Base-by-base conservation (phyloP, 2,113 vertebrate genomes). In the Paradoxurus hermaphroditus region DNA sequence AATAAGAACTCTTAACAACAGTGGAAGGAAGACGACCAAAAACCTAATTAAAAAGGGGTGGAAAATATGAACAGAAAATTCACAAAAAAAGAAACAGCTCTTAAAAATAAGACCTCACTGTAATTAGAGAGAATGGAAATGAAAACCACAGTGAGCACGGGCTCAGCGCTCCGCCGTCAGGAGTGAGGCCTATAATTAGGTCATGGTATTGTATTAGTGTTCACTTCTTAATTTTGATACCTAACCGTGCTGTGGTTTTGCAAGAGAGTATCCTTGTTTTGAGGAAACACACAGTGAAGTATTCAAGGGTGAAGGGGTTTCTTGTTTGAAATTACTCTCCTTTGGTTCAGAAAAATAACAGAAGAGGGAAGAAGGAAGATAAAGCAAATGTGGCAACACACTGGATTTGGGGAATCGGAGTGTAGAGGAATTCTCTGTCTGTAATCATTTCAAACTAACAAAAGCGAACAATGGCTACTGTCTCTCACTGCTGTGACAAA, bases 191-290 rank as follows among this genome's bases (percentile, higher is more conserved):
- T 62, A 0, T 0, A 13, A 13, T 5, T 18, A 72, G 72, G 29
- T 3, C 4, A 34, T 0, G 2, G 27, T 19, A 72, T 1, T 1
- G 27, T 0, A 9, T 11, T 0, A 0, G 4, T 18, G 23, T 4
- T 14, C 3, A 27, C 0, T 4, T 49, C 44, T 19, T 29, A 44
- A 41, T 25, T 65, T 44, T 34, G 36, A n/a, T 27, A n/a, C n/a
- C n/a, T n/a, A 19, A 36, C 29, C 7, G 15, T 3, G 9, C 16
- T 1, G 6, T 4, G 41, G n/a, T 13, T 46, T 34, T 18, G 1
- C 13, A 39, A 46, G 7, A 16, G 11, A 46, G 21, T 1, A 3
- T 8, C 63, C 59, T 41, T 5, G 2, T 36, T n/a, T 31, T 25
- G 44, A 73, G 65, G 63, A 63, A 44, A 72, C 1, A 31, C 8